Evolutionary conservation across 2,888 invertebrate genomes (phyloP).

Genomic region (Pterostichus niger): DNA sequence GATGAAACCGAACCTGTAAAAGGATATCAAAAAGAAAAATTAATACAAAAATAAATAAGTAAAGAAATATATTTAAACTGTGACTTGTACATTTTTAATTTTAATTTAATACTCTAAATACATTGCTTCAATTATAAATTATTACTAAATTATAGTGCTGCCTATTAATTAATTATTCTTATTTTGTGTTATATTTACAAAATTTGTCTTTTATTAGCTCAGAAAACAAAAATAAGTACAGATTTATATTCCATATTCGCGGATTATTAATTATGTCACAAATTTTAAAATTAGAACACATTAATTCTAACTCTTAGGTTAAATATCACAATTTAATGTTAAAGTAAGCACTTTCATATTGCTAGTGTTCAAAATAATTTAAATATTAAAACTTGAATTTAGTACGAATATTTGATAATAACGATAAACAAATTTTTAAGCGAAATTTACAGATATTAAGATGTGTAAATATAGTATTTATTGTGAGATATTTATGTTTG

Average conservation of each 20-base stretch:
- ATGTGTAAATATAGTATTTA: too few species aligned
- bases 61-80: slow-evolving; percentile 25
- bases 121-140: background rate
- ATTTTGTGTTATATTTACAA: slow-evolving; percentile 15
- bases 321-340: slow-evolving; percentile 11
- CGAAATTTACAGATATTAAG: too few species aligned
- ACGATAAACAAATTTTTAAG: too few species aligned
- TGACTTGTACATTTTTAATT: background rate
- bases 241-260: background rate
- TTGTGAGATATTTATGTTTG: too few species aligned
- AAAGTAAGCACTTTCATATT: too few species aligned
- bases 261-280: background rate
- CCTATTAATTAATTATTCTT: background rate
- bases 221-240: slow-evolving; percentile 17
- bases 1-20: too few species aligned
- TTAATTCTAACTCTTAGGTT: slow-evolving; percentile 4
- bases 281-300: background rate
- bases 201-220: slow-evolving; percentile 33
- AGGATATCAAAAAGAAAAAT: background rate
- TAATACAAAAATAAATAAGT: background rate
- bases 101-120: slow-evolving; percentile 15
- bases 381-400: too few species aligned
- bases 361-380: too few species aligned
- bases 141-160: slow-evolving; percentile 18
- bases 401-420: too few species aligned